phyloP scores from a whole-genome alignment of 2,113 vertebrate species.

The Phylloscopus whistleri region DNA sequence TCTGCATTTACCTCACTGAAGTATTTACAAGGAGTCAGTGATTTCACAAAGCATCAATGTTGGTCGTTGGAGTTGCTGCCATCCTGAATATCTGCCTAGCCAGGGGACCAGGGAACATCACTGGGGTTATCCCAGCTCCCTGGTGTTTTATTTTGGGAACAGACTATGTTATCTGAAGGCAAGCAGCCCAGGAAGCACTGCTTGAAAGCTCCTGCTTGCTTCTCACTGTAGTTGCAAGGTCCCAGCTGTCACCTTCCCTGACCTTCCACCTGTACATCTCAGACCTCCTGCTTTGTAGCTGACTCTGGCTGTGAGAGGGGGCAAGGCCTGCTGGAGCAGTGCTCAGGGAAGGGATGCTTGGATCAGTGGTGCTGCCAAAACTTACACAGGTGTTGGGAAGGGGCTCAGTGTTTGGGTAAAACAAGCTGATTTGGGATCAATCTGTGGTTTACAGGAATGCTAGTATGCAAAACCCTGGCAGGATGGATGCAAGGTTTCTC shows the following conservation, averaged over 20 bases:
- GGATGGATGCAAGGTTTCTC: background rate
- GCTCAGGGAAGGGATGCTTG: background rate
- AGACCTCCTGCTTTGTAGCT: background rate
- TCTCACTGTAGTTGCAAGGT: background rate
- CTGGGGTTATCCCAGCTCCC: background rate
- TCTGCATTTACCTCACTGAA: background rate
- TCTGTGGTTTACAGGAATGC: background rate
- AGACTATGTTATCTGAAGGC: background rate
- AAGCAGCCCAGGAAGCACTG: background rate
- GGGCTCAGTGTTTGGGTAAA: background rate
- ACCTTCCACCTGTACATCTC: background rate
- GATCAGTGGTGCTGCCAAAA: background rate
- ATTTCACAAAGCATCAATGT: background rate
- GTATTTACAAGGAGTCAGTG: background rate
- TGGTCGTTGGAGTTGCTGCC: background rate
- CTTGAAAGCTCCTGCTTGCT: background rate
- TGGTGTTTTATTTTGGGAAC: background rate
- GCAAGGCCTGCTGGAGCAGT: background rate
- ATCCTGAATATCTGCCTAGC: background rate
- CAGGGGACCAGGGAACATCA: background rate
- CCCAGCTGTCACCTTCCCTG: background rate
- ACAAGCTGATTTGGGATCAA: background rate
- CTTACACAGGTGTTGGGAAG: rapidly evolving
- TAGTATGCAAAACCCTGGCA: background rate
- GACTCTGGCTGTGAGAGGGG: background rate